Conservation (phyloP, 2,888 invertebrate species). For the Patella depressa region DNA sequence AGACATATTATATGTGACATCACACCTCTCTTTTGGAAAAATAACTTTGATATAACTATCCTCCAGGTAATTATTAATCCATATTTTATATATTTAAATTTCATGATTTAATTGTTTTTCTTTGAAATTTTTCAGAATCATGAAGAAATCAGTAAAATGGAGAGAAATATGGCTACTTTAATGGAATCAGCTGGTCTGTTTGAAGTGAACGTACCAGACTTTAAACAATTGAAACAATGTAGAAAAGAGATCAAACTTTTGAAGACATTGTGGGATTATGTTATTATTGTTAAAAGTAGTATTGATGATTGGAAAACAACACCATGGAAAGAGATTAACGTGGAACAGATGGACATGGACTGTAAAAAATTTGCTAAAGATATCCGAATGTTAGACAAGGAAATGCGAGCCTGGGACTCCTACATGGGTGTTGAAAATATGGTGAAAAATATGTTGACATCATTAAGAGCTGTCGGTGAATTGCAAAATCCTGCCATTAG, state of each 20-base stretch:
- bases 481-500: conserved; percentile 96
- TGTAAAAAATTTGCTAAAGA: conserved; percentile 96
- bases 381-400: conserved; percentile 84
- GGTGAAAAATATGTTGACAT: conserved; percentile 96
- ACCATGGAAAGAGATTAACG: conserved; percentile 96
- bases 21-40: too few relatives aligned
- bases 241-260: conserved; percentile 84
- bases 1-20: too few relatives aligned
- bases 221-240: conserved; percentile 91
- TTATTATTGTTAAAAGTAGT: conserved; percentile 88
- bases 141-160: conserved; percentile 83
- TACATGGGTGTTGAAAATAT: conserved; percentile 89
- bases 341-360: conserved; percentile 98
- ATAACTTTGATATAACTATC: neutral
- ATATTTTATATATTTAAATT: neutral
- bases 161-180: conserved; percentile 87
- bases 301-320: conserved; percentile 98
- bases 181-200: conserved; percentile 92
- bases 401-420: conserved; percentile 95
- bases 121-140: conserved; percentile 80
- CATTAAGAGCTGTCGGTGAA: conserved; percentile 93
- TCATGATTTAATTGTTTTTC: neutral
- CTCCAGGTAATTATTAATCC: neutral
- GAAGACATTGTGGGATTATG: conserved; percentile 97
- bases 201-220: conserved; percentile 95